These are phyloP conservation scores for Hormaphis cornu DNA, from an alignment of 1,140 invertebrate genomes.

Conservation along the genomic window DNA sequence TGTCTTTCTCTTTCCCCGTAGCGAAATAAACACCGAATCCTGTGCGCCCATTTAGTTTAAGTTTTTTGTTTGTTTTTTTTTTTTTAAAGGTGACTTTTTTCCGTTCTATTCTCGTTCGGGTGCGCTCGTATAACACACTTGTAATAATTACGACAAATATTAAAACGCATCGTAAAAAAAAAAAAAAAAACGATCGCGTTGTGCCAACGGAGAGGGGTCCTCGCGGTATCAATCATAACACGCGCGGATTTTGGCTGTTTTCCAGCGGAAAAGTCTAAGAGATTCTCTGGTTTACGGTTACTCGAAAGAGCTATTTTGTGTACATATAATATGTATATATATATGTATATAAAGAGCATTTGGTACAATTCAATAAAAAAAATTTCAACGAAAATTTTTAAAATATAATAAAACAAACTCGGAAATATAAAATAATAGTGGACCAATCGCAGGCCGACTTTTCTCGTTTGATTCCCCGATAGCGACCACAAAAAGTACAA, in stretches of 20 bases:
- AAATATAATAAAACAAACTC: too few relatives aligned
- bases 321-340: neutral
- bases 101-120: constrained; percentile 25
- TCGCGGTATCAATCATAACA: constrained; percentile 11
- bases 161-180: constrained; percentile 23
- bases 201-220: constrained; percentile 18
- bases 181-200: too few relatives aligned
- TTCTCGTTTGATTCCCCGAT: too few relatives aligned
- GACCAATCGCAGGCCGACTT: too few relatives aligned
- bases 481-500: too few relatives aligned
- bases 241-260: constrained; percentile 2
- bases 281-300: neutral
- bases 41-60: too few relatives aligned
- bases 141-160: constrained; percentile 20
- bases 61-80: too few relatives aligned
- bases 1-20: too few relatives aligned
- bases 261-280: constrained; percentile 6
- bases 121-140: neutral
- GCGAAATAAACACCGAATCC: too few relatives aligned
- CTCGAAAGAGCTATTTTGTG: neutral
- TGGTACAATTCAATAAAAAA: too few relatives aligned
- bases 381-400: too few relatives aligned
- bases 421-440: too few relatives aligned
- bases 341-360: neutral
- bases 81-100: constrained; percentile 23